These are phyloP conservation scores for Penaeus monodon DNA, from an alignment of 2,888 invertebrate genomes.

Conservation along the genomic window DNA sequence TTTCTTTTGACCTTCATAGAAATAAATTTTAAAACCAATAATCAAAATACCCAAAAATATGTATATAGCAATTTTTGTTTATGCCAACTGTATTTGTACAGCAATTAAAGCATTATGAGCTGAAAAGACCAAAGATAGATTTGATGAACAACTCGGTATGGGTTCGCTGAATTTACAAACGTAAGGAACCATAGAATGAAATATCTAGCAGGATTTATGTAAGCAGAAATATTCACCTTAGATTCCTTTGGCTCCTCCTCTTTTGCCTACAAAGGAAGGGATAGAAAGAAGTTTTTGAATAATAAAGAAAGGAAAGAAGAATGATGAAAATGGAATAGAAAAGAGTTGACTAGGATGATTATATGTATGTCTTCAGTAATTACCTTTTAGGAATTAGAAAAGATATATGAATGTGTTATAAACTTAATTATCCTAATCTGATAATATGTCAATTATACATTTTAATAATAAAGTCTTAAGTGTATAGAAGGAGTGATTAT, in stretches of 20 bases:
- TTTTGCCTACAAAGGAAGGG: constrained; percentile 61
- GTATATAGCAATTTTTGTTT: too few relatives aligned
- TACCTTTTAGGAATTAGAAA: constrained; percentile 9
- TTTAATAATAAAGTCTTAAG: constrained; percentile 34
- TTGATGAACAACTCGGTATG: neutral
- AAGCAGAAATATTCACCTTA: constrained; percentile 60
- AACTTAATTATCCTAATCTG: too few relatives aligned
- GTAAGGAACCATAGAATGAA: constrained; percentile 38
- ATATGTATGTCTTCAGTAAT: constrained; percentile 40
- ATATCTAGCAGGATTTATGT: constrained; percentile 52
- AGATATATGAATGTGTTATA: too few relatives aligned
- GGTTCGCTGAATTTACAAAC: constrained; percentile 28
- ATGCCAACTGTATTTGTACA: too few relatives aligned
- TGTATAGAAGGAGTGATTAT: constrained; percentile 21
- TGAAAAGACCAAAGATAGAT: constrained; percentile 3
- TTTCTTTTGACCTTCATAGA: too few relatives aligned
- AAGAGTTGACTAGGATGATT: constrained; percentile 36
- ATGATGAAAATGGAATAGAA: constrained; percentile 40
- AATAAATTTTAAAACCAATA: too few relatives aligned
- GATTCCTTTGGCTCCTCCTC: constrained; percentile 60
- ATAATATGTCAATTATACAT: neutral
- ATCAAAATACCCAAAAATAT: too few relatives aligned
- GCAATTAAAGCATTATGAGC: neutral
- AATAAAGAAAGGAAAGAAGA: constrained; percentile 53
- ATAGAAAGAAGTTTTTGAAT: constrained; percentile 58